A percentile compares a stretch with the other conserved stretches of the same genome.
Evolutionary conservation across 2,888 invertebrate genomes (phyloP).

Genomic region (Lordiphosa fenestrarum): DNA sequence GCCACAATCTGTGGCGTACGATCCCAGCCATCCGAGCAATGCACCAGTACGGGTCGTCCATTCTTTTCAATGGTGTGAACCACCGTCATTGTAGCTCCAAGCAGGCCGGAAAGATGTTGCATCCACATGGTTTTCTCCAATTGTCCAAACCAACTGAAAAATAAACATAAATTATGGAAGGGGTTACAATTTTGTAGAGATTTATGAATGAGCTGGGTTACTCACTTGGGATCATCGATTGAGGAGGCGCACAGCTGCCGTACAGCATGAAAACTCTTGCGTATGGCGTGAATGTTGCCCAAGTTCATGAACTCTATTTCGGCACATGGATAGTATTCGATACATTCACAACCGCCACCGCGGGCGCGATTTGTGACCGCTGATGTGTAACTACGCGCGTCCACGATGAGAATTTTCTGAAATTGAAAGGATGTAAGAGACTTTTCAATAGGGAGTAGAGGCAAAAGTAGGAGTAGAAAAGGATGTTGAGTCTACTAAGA

Average conservation of each 20-base stretch:
- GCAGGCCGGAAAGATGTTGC: slow-evolving; percentile 91
- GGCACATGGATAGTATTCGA: slow-evolving; percentile 96
- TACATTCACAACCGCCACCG: slow-evolving; percentile 98
- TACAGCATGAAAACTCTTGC: slow-evolving; percentile 94
- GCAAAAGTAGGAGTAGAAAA: too few species aligned
- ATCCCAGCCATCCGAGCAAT: slow-evolving; percentile 99
- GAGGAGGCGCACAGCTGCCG: slow-evolving; percentile 89
- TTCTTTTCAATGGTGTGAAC: slow-evolving; percentile 90
- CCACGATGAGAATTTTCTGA: slow-evolving; percentile 92
- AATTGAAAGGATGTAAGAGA: neutral
- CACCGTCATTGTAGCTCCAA: slow-evolving; percentile 90
- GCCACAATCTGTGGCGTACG: slow-evolving; percentile 98
- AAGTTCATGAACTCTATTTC: slow-evolving; percentile 98
- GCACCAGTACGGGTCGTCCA: slow-evolving; percentile 94
- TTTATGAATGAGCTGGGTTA: slow-evolving; percentile 25
- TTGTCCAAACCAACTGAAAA: slow-evolving; percentile 91
- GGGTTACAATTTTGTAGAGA: too few species aligned
- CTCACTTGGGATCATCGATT: slow-evolving; percentile 89
- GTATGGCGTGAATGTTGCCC: slow-evolving; percentile 97
- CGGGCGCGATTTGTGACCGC: slow-evolving; percentile 98
- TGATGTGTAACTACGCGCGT: slow-evolving; percentile 97
- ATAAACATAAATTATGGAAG: neutral
- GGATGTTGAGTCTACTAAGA: too few species aligned
- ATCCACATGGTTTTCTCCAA: slow-evolving; percentile 96
- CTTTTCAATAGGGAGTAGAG: too few species aligned